Evolutionary conservation across 2,888 invertebrate genomes (phyloP).

Genomic region (Tiliacea citrago): DNA sequence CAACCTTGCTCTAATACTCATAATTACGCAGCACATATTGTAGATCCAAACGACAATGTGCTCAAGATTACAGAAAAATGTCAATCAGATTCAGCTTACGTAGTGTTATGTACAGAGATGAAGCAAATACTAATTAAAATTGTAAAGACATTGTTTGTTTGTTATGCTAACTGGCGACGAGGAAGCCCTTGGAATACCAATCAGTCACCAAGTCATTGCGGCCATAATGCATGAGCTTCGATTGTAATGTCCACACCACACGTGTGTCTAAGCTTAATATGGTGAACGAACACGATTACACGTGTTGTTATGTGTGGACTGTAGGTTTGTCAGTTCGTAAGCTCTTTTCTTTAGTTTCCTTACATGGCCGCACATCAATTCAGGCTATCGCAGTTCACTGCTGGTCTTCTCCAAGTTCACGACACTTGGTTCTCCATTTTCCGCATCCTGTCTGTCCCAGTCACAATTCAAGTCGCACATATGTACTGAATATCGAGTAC

Average conservation of each 20-base stretch:
- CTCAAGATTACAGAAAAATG: slow-evolving; percentile 31
- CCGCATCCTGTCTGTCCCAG: not conserved
- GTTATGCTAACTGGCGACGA: slow-evolving; percentile 61
- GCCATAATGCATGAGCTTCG: slow-evolving; percentile 58
- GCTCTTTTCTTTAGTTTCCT: slow-evolving; percentile 43
- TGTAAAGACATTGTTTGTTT: slow-evolving; percentile 64
- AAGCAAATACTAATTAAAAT: slow-evolving; percentile 63
- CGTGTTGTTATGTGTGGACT: slow-evolving; percentile 36
- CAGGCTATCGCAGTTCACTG: not conserved
- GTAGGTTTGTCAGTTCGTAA: slow-evolving; percentile 24
- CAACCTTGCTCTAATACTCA: slow-evolving; percentile 32
- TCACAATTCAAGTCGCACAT: slow-evolving; percentile 14
- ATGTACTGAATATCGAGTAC: slow-evolving; percentile 37
- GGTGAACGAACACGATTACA: slow-evolving; percentile 43
- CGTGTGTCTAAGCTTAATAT: slow-evolving; percentile 46
- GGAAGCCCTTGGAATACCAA: slow-evolving; percentile 71
- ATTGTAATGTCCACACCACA: slow-evolving; percentile 52
- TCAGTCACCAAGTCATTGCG: slow-evolving; percentile 62
- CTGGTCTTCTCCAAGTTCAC: not conserved
- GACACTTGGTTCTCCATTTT: not conserved
- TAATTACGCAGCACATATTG: slow-evolving; percentile 14
- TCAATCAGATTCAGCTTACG: slow-evolving; percentile 33
- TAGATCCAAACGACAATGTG: slow-evolving; percentile 3
- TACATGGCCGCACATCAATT: slow-evolving; percentile 35
- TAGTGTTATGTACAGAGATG: slow-evolving; percentile 39